Conservation (phyloP, 2,888 invertebrate species). For the Panzeria rudis region DNA sequence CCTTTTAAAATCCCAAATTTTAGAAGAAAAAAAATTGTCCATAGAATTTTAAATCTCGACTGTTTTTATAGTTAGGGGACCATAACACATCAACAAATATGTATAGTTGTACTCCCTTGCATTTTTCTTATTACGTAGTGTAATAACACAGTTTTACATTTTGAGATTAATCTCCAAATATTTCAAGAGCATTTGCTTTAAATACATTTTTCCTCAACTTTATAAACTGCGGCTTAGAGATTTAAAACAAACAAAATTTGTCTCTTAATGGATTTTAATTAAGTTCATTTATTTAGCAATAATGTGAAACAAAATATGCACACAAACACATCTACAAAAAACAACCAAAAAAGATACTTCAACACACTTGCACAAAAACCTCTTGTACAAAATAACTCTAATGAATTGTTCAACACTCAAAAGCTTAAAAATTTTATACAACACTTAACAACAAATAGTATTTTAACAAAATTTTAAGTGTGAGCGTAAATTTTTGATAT, state of each 20-base stretch:
- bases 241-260: not conserved
- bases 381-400: slow-evolving; percentile 57
- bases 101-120: no score
- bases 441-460: slow-evolving; percentile 20
- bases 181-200: not conserved
- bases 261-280: slow-evolving; percentile 18
- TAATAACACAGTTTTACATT: not conserved
- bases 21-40: no score
- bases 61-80: no score
- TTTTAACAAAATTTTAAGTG: not conserved
- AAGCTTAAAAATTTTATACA: slow-evolving; percentile 37
- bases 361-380: slow-evolving; percentile 15
- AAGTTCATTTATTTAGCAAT: slow-evolving; percentile 15
- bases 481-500: not conserved
- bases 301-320: not conserved
- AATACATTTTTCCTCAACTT: not conserved
- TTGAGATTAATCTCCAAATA: not conserved
- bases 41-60: no score
- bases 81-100: no score
- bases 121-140: no score
- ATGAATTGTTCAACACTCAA: slow-evolving; percentile 57
- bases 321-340: slow-evolving; percentile 6
- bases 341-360: not conserved
- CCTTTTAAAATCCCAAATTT: no score
- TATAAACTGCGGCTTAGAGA: not conserved